Percentiles rank a stretch among this genome's conserved stretches.
Evolutionary conservation across 2,888 invertebrate genomes (phyloP).

Genomic region (Melinaea marsaeus): DNA sequence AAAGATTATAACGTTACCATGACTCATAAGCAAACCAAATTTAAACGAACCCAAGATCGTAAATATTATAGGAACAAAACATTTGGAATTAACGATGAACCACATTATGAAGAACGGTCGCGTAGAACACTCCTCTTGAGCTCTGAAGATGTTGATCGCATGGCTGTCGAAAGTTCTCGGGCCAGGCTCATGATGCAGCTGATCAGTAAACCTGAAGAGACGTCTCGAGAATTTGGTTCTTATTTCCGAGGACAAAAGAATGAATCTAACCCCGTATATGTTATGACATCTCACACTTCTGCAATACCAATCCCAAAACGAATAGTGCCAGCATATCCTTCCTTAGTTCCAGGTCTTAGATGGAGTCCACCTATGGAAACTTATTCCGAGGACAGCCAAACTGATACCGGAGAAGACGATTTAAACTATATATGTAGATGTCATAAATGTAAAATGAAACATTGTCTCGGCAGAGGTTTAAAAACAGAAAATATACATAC

Average conservation of each 20-base stretch:
- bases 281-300: conserved; percentile 39
- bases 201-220: conserved; percentile 29
- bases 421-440: conserved; percentile 40
- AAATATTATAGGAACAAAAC: conserved; percentile 7
- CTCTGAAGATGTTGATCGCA: conserved; percentile 34
- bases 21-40: conserved; percentile 35
- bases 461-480: conserved; percentile 35
- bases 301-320: conserved; percentile 18
- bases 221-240: conserved; percentile 42
- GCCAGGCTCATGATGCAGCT: conserved; percentile 38
- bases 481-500: conserved; percentile 19
- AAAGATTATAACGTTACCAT: conserved; percentile 15
- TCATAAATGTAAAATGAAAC: conserved; percentile 35
- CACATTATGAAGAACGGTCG: conserved; percentile 9
- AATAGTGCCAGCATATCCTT: conserved; percentile 39
- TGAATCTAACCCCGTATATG: conserved; percentile 35
- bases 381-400: conserved; percentile 32
- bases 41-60: conserved; percentile 11
- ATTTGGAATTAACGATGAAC: conserved; percentile 19
- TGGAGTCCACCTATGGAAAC: conserved; percentile 43
- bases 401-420: conserved; percentile 15
- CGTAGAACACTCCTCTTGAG: conserved; percentile 35
- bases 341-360: conserved; percentile 36
- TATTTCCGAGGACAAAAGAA: conserved; percentile 37
- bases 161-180: conserved; percentile 39